These are phyloP conservation scores for Plectropomus leopardus DNA, from an alignment of 2,113 vertebrate species.

Conservation along the genomic window DNA sequence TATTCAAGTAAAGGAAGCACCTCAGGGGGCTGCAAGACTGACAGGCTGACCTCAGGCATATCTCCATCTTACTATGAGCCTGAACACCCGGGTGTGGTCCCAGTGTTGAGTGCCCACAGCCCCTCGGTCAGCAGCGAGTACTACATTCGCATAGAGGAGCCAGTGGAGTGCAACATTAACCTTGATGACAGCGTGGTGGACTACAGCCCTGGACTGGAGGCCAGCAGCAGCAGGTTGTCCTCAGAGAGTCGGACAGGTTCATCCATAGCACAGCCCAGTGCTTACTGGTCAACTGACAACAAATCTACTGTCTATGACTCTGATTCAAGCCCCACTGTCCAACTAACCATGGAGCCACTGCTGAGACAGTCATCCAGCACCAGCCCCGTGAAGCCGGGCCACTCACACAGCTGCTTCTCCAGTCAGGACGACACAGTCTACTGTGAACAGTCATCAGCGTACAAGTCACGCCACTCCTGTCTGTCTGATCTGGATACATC, in stretches of 20 bases:
- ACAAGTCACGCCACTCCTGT: constrained; percentile 52
- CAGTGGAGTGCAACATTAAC: constrained; percentile 85
- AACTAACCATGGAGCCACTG: constrained; percentile 88
- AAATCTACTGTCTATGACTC: constrained; percentile 79
- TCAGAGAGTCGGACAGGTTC: constrained; percentile 49
- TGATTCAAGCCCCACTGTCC: constrained; percentile 84
- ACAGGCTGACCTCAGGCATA: constrained; percentile 84
- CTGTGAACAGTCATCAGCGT: constrained; percentile 70
- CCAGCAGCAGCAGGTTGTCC: constrained; percentile 74
- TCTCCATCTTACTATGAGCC: constrained; percentile 91
- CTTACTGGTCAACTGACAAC: constrained; percentile 82
- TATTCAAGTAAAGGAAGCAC: constrained; percentile 81
- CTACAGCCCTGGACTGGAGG: constrained; percentile 83
- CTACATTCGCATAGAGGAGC: constrained; percentile 97
- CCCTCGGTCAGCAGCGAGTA: constrained; percentile 96
- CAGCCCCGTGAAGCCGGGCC: constrained; percentile 60
- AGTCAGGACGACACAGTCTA: constrained; percentile 55
- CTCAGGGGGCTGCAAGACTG: constrained; percentile 74
- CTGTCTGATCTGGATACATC: constrained; percentile 71
- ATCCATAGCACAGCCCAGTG: constrained; percentile 59
- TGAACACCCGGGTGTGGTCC: constrained; percentile 90
- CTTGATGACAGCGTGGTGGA: constrained; percentile 86
- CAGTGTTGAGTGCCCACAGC: constrained; percentile 94
- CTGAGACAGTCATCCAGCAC: constrained; percentile 71
- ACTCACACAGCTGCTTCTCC: constrained; percentile 67